Evolutionary conservation across 2,888 invertebrate genomes (phyloP).

Genomic region (Drosophila rubida): DNA sequence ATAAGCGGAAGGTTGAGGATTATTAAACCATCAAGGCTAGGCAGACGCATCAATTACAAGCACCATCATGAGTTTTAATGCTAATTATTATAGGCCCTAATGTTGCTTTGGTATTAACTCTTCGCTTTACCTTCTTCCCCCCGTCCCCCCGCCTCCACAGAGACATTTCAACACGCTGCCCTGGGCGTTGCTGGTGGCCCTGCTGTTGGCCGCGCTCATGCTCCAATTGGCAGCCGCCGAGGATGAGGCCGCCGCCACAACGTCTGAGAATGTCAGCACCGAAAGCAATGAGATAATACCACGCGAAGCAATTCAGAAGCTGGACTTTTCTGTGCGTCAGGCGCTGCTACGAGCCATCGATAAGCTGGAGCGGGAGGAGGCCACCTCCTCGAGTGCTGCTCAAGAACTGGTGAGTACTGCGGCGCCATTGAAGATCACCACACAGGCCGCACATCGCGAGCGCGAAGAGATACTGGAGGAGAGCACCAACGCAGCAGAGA

Average conservation of each 20-base stretch:
- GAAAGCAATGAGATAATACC: slow-evolving; percentile 86
- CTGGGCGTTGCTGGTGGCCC: slow-evolving; percentile 65
- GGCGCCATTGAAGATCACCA: slow-evolving; percentile 28
- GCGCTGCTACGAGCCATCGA: slow-evolving; percentile 91
- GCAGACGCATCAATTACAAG: slow-evolving; percentile 32
- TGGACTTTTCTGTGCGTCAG: slow-evolving; percentile 91
- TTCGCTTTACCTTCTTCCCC: background rate
- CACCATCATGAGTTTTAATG: slow-evolving; percentile 4
- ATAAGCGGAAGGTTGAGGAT: slow-evolving; percentile 9
- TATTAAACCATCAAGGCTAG: slow-evolving; percentile 35
- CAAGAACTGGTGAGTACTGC: slow-evolving; percentile 31
- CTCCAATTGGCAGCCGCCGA: slow-evolving; percentile 55
- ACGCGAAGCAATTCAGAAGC: slow-evolving; percentile 85
- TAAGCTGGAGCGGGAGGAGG: slow-evolving; percentile 89
- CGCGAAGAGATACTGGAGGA: slow-evolving; percentile 85
- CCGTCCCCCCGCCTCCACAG: slow-evolving; percentile 45
- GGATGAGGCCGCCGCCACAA: slow-evolving; percentile 11
- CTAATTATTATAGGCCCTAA: slow-evolving; percentile 25
- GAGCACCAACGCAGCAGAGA: slow-evolving; percentile 84
- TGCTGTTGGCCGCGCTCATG: slow-evolving; percentile 65
- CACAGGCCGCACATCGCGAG: slow-evolving; percentile 41
- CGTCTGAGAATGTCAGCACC: slow-evolving; percentile 74
- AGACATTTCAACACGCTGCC: slow-evolving; percentile 66
- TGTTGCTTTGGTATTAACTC: slow-evolving; percentile 9
- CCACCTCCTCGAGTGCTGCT: slow-evolving; percentile 31